Evolutionary conservation across 2,888 invertebrate genomes (phyloP).

Genomic region (Cerastoderma edule): DNA sequence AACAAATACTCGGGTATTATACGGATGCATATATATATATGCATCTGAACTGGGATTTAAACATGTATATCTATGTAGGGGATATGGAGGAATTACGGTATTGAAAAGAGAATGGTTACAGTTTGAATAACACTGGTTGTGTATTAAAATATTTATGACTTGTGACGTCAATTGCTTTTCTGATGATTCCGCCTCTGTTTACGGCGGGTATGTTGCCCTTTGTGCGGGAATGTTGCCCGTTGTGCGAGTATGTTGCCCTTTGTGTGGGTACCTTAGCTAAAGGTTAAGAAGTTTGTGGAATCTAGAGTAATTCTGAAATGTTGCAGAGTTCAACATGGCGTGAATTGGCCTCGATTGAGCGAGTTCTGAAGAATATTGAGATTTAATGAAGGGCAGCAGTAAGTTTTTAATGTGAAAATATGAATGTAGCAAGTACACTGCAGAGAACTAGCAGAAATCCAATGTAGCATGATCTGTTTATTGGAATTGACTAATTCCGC

Average conservation of each 20-base stretch:
- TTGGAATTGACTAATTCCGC: slow-evolving; percentile 13
- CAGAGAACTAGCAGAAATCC: slow-evolving; percentile 19
- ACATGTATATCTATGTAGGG: neutral
- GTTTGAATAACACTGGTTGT: neutral
- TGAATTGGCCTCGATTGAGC: neutral
- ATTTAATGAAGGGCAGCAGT: neutral
- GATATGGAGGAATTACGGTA: slow-evolving; percentile 23
- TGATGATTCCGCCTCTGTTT: slow-evolving; percentile 11
- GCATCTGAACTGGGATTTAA: slow-evolving; percentile 19
- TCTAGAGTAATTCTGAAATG: neutral
- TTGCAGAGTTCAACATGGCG: slow-evolving; percentile 15
- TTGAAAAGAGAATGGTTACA: slow-evolving; percentile 13
- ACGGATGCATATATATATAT: slow-evolving; percentile 12
- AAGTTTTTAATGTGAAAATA: slow-evolving; percentile 27
- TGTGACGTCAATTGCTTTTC: slow-evolving; percentile 4
- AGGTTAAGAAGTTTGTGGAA: slow-evolving; percentile 4
- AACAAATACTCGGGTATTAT: neutral
- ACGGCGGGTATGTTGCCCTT: slow-evolving; percentile 19
- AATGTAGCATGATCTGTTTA: slow-evolving; percentile 2
- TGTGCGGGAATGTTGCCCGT: no score
- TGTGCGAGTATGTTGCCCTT: no score
- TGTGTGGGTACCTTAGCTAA: slow-evolving; percentile 18
- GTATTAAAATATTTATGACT: neutral
- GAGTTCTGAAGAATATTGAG: slow-evolving; percentile 1
- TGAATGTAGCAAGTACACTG: slow-evolving; percentile 15